These are phyloP conservation scores for Brachypodius melanocephalos DNA, from an alignment of 2,113 vertebrate genomes.

Conservation along the genomic window DNA sequence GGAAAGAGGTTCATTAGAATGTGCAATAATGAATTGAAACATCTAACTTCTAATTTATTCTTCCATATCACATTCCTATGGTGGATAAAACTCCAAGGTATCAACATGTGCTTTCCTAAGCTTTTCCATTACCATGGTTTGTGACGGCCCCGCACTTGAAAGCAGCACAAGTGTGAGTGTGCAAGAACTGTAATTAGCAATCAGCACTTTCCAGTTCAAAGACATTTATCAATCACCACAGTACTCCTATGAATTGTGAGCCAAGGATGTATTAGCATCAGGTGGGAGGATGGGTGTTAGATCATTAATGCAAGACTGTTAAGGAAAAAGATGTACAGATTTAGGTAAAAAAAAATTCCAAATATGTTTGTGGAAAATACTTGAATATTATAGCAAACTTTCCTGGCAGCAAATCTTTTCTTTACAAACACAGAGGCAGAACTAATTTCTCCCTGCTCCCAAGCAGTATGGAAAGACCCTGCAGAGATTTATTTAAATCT, in stretches of 20 bases:
- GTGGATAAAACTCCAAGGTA: background rate
- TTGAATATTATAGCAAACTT: background rate
- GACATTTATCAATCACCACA: constrained; percentile 4
- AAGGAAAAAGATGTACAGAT: background rate
- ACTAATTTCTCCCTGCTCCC: background rate
- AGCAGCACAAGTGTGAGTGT: background rate
- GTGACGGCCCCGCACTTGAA: background rate
- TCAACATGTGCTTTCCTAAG: background rate
- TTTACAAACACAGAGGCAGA: background rate
- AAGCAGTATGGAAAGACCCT: background rate
- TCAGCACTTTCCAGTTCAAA: constrained; percentile 19
- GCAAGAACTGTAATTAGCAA: background rate
- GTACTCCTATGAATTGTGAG: background rate
- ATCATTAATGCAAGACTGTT: background rate
- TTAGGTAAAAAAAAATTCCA: background rate
- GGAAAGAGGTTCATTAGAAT: background rate
- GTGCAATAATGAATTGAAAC: constrained; percentile 1
- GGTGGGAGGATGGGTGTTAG: background rate
- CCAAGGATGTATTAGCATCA: background rate
- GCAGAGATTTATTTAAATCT: background rate
- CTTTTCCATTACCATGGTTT: background rate
- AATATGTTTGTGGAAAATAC: background rate
- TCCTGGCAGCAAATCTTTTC: background rate
- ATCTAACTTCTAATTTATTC: constrained; percentile 20
- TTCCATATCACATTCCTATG: background rate